These are phyloP conservation scores for Ibidorhyncha struthersii DNA, from an alignment of 2,113 vertebrate genomes.

Conservation along the genomic window DNA sequence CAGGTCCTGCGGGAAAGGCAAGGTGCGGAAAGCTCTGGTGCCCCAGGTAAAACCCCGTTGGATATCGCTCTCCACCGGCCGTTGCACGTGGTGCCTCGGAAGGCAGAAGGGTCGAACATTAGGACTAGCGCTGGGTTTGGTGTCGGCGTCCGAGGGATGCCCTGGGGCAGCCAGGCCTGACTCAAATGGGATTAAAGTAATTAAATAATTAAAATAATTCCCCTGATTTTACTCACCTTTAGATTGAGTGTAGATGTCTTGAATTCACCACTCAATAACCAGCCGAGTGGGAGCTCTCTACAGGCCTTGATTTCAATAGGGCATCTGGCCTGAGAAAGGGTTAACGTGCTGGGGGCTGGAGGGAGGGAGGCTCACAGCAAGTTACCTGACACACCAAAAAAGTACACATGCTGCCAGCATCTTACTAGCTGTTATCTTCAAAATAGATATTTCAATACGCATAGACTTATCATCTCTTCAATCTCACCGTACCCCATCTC, in stretches of 20 bases:
- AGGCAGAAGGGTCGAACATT: accelerated
- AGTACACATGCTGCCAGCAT: neutral
- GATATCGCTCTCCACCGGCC: accelerated
- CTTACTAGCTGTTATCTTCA: neutral
- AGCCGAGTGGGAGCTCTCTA: accelerated
- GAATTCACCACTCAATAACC: accelerated
- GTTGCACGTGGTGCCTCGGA: accelerated
- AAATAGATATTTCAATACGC: neutral
- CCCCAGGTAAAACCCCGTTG: neutral
- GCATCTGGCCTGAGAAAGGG: neutral
- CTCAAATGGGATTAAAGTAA: accelerated
- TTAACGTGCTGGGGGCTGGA: neutral
- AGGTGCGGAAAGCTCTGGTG: neutral
- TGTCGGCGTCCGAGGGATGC: accelerated
- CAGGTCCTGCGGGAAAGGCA: neutral
- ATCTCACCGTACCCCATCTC: neutral
- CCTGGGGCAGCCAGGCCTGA: neutral
- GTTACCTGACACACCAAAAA: neutral
- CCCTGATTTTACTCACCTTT: neutral
- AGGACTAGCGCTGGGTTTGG: neutral
- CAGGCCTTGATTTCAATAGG: neutral
- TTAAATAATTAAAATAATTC: neutral
- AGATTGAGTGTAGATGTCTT: accelerated
- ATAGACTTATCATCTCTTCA: neutral
- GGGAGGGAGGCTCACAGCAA: neutral